A percentile compares a stretch with the other conserved stretches of the same genome.
Conservation (phyloP, 2,888 invertebrate species). For the Idaea biselata region DNA sequence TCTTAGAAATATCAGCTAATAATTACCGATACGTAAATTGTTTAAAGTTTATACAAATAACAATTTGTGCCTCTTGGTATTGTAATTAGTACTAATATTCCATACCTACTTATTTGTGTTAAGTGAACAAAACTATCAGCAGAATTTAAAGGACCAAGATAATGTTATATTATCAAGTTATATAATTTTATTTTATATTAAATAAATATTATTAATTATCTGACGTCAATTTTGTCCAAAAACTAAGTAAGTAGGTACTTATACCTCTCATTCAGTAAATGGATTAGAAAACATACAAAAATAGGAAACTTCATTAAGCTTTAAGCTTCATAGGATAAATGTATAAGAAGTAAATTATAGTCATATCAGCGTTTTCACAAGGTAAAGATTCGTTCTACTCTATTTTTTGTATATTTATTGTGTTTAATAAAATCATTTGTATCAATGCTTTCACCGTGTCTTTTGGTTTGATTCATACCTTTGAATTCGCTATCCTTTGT, state of each 20-base stretch:
- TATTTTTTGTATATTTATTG: too few relatives aligned
- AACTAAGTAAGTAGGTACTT: too few relatives aligned
- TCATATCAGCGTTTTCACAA: not conserved
- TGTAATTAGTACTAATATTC: not conserved
- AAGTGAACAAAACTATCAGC: not conserved
- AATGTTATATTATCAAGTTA: too few relatives aligned
- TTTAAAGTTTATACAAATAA: not conserved
- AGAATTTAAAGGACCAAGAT: not conserved
- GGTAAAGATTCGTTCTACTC: too few relatives aligned
- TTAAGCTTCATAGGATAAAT: not conserved
- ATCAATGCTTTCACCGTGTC: slow-evolving; percentile 14
- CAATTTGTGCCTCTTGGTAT: not conserved
- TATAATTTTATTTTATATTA: too few relatives aligned
- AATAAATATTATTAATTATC: too few relatives aligned
- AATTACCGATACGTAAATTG: not conserved
- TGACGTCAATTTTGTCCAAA: too few relatives aligned
- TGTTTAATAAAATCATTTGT: not conserved
- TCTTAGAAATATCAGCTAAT: not conserved
- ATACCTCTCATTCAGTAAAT: too few relatives aligned
- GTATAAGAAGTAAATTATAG: not conserved
- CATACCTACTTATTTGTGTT: not conserved
- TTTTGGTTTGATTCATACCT: slow-evolving; percentile 26
- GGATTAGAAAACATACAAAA: too few relatives aligned
- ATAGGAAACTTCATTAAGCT: not conserved
- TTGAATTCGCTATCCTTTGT: slow-evolving; percentile 28